Evolutionary conservation across 2,888 invertebrate species (phyloP), one percentile per base, ranked within the genome.

Genomic region (Teleogryllus oceanicus): DNA sequence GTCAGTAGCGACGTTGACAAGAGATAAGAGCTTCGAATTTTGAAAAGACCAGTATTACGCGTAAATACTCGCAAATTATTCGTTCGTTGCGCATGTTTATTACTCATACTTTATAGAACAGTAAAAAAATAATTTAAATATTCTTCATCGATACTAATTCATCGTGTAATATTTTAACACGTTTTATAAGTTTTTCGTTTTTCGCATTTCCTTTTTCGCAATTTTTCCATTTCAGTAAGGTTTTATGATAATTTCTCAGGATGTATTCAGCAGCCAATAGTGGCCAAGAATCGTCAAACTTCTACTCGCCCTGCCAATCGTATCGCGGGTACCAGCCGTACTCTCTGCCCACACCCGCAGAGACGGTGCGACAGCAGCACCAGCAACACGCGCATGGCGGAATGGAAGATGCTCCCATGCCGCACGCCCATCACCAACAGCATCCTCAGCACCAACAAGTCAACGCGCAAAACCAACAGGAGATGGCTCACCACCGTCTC

Each of bases 381-480:
- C 37, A 13, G 24, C 21, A 18, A 49, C 24, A 24, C 37, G 24
- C 8, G n/a, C 20, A 74, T 74, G 74, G n/a, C 74, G 20, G 1
- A n/a, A 37, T n/a, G 24, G 78, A n/a, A 20, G 16, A 78, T 24
- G 18, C 49, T 11, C 16, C 62, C 62, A 62, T 13, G 16, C 13
- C 12, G 16, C 62, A 11, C 37, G 5, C 37, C 8, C 37, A 37
- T 37, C 37, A 37, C 37, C 37, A 4, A 1, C 62, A 62, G 62
- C 62, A 62, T 16, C 4, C 3, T 4, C 62, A 62, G 62, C 62
- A 62, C n/a, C 62, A 62, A 12, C 62, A 62, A 16, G 16, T 1
- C 12, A 11, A 51, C 13, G 50, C 37, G 50, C n/a, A 75, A 79
- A 8, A 79, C 79, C 75, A 51, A 82, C 74, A 74, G 81, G 78